Evolutionary conservation across 2,797 vertebrate species (phyloP).

Genomic region (Myiothlypis coronata): DNA sequence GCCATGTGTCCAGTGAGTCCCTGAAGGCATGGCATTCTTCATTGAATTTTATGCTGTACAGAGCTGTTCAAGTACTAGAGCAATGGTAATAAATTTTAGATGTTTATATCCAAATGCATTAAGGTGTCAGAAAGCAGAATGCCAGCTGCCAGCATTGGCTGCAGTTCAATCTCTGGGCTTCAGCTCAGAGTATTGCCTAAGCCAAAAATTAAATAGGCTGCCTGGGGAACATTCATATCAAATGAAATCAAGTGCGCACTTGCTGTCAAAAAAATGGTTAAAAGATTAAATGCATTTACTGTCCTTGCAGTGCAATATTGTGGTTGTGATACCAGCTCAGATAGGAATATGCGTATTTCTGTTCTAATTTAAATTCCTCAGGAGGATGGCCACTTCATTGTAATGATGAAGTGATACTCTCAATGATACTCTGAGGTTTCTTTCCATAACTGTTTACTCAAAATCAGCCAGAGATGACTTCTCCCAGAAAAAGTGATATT

Average conservation of each 20-base stretch:
- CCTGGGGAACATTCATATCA: not conserved
- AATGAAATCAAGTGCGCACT: not conserved
- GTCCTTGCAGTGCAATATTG: not conserved
- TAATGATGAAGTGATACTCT: not conserved
- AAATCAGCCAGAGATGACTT: not conserved
- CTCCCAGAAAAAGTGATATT: not conserved
- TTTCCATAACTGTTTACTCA: not conserved
- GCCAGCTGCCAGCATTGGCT: not conserved
- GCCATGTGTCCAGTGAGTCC: not conserved
- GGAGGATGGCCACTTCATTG: not conserved
- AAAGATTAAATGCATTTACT: not conserved
- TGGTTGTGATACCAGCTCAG: not conserved
- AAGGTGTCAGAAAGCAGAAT: conserved; percentile 13
- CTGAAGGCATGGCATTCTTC: not conserved
- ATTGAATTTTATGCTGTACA: not conserved
- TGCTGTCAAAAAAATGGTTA: not conserved
- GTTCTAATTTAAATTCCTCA: not conserved
- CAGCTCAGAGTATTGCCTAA: not conserved
- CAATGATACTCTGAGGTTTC: not conserved
- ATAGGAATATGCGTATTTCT: not conserved
- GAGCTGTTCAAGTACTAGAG: not conserved
- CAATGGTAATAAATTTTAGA: not conserved
- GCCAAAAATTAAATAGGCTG: conserved; percentile 7
- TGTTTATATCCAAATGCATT: not conserved
- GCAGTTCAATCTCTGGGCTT: conserved; percentile 1